These are phyloP conservation scores for Eurosta solidaginis DNA, from an alignment of 1,140 invertebrate genomes.

Conservation along the genomic window DNA sequence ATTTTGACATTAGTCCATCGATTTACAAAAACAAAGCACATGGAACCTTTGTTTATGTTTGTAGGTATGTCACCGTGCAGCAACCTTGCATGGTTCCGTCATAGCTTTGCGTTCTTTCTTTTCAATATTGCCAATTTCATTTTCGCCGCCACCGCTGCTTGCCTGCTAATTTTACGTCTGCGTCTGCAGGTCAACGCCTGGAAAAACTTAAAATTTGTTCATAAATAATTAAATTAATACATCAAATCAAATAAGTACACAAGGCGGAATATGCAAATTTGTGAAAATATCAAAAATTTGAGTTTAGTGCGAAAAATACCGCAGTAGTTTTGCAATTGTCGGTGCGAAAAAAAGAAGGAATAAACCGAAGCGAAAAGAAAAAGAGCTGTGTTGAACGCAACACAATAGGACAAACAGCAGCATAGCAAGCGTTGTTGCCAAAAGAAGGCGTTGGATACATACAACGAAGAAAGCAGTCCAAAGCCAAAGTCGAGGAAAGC, in stretches of 20 bases:
- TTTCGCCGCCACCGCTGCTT: conserved; percentile 15
- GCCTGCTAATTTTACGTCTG: conserved; percentile 7
- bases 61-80: too few species aligned
- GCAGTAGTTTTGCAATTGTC: neutral
- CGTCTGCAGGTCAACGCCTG: conserved; percentile 27
- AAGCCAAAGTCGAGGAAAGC: conserved; percentile 13
- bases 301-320: too few species aligned
- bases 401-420: conserved; percentile 17
- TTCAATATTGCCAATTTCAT: conserved; percentile 16
- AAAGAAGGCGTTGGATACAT: conserved; percentile 23
- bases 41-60: too few species aligned
- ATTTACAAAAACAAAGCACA: too few species aligned
- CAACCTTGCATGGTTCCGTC: too few species aligned
- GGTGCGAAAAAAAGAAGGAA: neutral
- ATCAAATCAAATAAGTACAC: neutral
- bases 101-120: neutral
- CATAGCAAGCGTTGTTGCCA: conserved; percentile 21
- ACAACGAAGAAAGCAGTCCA: conserved; percentile 8
- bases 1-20: too few species aligned
- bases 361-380: conserved; percentile 19
- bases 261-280: neutral
- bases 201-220: neutral
- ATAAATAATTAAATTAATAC: neutral
- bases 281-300: neutral
- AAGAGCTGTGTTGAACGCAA: neutral